Conservation (phyloP, 1,140 invertebrate species). For the Nasonia giraulti region DNA sequence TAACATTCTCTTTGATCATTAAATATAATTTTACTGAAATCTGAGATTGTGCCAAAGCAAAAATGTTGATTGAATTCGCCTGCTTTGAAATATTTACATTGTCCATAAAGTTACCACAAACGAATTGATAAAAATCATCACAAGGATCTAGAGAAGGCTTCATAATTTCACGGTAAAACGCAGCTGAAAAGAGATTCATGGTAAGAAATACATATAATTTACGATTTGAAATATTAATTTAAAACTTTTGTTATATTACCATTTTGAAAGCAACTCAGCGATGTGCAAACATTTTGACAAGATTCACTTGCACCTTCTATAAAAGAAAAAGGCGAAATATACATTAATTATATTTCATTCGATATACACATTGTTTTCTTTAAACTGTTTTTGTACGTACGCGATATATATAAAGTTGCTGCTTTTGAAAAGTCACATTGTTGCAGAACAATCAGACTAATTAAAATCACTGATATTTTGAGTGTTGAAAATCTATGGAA, state of each 20-base stretch:
- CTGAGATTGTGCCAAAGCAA: not conserved
- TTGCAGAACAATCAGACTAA: not conserved
- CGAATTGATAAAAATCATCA: constrained; percentile 87
- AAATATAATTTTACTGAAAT: not conserved
- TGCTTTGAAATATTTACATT: constrained; percentile 73
- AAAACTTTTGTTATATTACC: not conserved
- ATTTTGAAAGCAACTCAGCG: not conserved
- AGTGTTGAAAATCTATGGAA: not conserved
- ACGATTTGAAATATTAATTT: too few species aligned
- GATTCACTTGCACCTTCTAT: not conserved
- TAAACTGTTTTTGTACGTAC: not conserved
- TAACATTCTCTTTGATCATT: not conserved
- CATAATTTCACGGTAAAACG: constrained; percentile 60
- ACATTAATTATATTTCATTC: too few species aligned
- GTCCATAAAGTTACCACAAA: constrained; percentile 71
- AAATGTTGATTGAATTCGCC: not conserved
- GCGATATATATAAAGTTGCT: not conserved
- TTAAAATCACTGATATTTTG: not conserved
- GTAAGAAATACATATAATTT: too few species aligned
- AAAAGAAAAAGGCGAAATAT: too few species aligned
- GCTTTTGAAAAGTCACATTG: not conserved
- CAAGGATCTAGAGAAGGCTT: constrained; percentile 80
- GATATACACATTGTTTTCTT: too few species aligned
- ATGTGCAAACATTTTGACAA: not conserved
- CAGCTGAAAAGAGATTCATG: not conserved